Evolutionary conservation across 1,140 invertebrate genomes (phyloP), one percentile per base, ranked within the genome.

Genomic region (Hermatobates lingyangjiaoensis): DNA sequence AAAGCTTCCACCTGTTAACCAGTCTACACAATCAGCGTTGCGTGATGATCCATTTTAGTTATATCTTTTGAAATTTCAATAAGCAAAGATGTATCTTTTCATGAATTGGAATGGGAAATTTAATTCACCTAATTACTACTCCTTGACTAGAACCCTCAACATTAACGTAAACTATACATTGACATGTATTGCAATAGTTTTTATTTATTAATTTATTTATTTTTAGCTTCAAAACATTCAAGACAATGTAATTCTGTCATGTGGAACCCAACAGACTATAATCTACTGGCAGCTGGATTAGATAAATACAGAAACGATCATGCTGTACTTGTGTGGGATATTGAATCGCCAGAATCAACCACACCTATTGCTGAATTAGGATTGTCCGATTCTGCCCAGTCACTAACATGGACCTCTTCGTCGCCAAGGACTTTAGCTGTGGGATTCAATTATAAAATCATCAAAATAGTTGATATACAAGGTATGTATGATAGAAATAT

Each of bases 401-500:
- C 85, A 20, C 67, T 93, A 24, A 74, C 80, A 50, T 96, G 91
- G 90, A 82, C 90, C 54, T 73, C 76, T 40, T 75, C 75, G 51
- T 74, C 81, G 51, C 69, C 76, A 1, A 77, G 80, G 56, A 77
- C 80, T 20, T 68, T 95, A 3, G 76, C 89, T 7, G 76, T 83
- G 23, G 89, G 88, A 10, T 83, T 91, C 70, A 93, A 88, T 67
- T 78, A 81, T 54, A 93, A 92, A 60, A 77, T 82, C 57, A 76
- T 96, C 4, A 86, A 86, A 68, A 73, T 95, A n/a, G 84, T 86
- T 64, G 92, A 96, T 66, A 71, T 93, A 0, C 73, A 89, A 78
- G 88, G 89, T 92, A 69, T 60, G 50, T 52, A 28, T 25, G n/a
- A 23, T 25, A 38, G 18, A 20, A 51, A 26, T 51, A 47, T 51